Conservation (phyloP, 2,797 vertebrate species). For the Botia almorhae region DNA sequence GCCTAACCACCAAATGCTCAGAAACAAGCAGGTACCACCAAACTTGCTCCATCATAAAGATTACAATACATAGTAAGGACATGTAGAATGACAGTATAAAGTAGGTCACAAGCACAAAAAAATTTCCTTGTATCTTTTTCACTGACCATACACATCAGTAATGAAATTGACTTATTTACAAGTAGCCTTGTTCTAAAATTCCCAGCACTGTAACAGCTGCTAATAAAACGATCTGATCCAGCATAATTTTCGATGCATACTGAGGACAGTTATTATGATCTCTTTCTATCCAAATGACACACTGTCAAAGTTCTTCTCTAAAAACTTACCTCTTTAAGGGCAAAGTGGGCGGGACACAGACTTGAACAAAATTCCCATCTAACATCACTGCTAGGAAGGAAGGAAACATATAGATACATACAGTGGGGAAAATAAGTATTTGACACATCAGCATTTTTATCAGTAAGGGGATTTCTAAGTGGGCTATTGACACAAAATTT, state of each 20-base stretch:
- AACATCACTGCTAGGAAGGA: neutral
- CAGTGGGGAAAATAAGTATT: no score
- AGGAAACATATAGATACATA: no score
- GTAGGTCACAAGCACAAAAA: no score
- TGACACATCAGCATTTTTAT: no score
- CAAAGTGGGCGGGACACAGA: neutral
- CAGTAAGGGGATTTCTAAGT: no score
- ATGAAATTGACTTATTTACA: neutral
- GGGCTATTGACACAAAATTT: no score
- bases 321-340: neutral
- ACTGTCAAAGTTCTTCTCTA: neutral
- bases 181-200: slow-evolving; percentile 85
- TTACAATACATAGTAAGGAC: neutral
- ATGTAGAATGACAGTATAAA: no score
- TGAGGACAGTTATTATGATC: neutral
- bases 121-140: no score
- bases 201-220: slow-evolving; percentile 83
- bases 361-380: neutral
- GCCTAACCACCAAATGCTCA: no score
- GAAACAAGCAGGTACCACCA: neutral
- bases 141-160: neutral
- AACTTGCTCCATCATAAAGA: neutral
- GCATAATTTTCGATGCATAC: slow-evolving; percentile 64
- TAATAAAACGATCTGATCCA: slow-evolving; percentile 78
- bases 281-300: neutral